These are phyloP conservation scores for rabbit (Oryctolagus cuniculus) DNA, from an alignment of 2,113 vertebrate species.

Conservation along the genomic window DNA sequence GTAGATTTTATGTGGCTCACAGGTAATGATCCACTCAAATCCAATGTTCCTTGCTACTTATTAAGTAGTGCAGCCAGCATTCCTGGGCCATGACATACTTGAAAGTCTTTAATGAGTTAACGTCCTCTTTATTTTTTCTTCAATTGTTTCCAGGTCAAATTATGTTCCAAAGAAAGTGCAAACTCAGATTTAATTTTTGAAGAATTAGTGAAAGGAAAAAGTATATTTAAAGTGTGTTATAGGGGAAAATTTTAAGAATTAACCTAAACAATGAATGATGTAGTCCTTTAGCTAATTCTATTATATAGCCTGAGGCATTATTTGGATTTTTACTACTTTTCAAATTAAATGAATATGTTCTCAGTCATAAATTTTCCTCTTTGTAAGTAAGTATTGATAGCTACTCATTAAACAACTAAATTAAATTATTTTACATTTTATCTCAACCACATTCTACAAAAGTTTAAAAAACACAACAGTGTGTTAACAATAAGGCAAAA, in stretches of 20 bases:
- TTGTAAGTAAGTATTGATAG: background rate
- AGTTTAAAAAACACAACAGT: background rate
- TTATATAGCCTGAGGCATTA: background rate
- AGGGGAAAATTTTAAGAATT: background rate
- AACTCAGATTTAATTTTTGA: background rate
- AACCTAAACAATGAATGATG: background rate
- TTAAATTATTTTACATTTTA: background rate
- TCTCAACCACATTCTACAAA: background rate
- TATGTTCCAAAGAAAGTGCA: background rate
- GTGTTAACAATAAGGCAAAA: background rate
- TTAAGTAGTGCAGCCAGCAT: background rate
- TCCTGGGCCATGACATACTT: background rate
- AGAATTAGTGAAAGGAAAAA: background rate
- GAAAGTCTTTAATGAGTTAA: background rate
- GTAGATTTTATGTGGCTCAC: background rate
- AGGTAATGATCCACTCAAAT: background rate
- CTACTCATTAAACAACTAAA: background rate
- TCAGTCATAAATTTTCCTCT: background rate
- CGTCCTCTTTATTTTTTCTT: background rate
- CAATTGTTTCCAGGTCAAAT: background rate
- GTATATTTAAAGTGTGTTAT: background rate
- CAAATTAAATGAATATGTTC: slow-evolving; percentile 19
- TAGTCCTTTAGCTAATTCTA: background rate
- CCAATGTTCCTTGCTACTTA: background rate
- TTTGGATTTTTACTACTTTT: slow-evolving; percentile 22